Conservation (phyloP, 2,797 vertebrate genomes). For the Spinus olivaceus region DNA sequence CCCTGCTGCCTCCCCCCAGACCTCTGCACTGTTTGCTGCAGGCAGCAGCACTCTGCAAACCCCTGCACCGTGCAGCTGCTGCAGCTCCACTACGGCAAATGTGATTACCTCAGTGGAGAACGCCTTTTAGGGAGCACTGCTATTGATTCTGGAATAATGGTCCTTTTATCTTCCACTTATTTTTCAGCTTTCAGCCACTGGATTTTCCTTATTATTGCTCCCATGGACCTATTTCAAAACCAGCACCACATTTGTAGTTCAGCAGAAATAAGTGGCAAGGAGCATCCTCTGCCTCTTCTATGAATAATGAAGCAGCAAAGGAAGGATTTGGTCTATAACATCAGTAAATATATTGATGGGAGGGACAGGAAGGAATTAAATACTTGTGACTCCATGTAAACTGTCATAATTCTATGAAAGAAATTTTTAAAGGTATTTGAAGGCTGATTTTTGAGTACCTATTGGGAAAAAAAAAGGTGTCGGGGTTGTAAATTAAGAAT, state of each 20-base stretch:
- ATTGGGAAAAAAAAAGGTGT: not conserved
- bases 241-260: conserved; percentile 16
- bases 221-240: conserved; percentile 61
- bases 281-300: conserved; percentile 10
- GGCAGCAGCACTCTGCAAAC: not conserved
- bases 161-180: conserved; percentile 71
- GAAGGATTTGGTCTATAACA: conserved; percentile 32
- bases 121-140: conserved; percentile 23
- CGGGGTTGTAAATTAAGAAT: not conserved
- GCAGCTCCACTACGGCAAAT: not conserved
- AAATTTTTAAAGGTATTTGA: not conserved
- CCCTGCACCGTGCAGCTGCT: not conserved
- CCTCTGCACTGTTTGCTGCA: not conserved
- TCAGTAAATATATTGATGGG: conserved; percentile 14
- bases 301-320: conserved; percentile 67
- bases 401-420: not conserved
- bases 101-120: conserved; percentile 49
- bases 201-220: conserved; percentile 52
- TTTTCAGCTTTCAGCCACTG: conserved; percentile 59
- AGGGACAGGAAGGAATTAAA: conserved; percentile 34
- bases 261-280: conserved; percentile 58
- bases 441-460: not conserved
- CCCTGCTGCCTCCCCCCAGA: rapidly evolving
- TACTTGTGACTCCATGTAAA: not conserved
- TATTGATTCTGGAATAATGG: conserved; percentile 70